Percentiles rank a stretch among this genome's conserved stretches.
phyloP scores from a whole-genome alignment of 2,888 invertebrate genomes.

The Cinara cedri region DNA sequence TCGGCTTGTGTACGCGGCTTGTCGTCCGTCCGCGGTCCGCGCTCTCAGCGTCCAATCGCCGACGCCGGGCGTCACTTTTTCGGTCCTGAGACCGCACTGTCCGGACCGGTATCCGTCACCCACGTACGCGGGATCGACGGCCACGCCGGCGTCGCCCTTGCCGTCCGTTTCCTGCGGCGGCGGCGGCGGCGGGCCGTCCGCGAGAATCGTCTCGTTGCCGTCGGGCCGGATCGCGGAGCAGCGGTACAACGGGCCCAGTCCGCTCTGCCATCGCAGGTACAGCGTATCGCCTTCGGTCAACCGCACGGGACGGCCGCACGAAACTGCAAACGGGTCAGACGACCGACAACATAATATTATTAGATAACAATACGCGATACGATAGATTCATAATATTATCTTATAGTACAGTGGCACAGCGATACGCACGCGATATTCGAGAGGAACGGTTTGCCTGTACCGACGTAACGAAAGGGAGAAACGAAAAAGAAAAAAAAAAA shows the following conservation, averaged over 20 bases:
- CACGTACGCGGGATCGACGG: not conserved
- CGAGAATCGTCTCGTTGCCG: constrained; percentile 31
- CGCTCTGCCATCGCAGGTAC: constrained; percentile 52
- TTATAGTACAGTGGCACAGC: too few species aligned
- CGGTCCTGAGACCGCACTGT: constrained; percentile 46
- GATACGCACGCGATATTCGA: too few species aligned
- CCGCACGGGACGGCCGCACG: constrained; percentile 48
- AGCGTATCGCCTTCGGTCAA: constrained; percentile 55
- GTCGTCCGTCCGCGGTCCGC: constrained; percentile 41
- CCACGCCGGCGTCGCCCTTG: not conserved
- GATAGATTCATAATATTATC: too few species aligned
- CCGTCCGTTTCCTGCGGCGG: too few species aligned
- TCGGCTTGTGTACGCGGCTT: constrained; percentile 22
- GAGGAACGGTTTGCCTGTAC: too few species aligned
- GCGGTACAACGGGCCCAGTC: constrained; percentile 26
- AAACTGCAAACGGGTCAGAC: constrained; percentile 4
- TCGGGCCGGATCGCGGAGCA: constrained; percentile 38
- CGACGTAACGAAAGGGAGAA: too few species aligned
- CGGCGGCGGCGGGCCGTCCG: not conserved
- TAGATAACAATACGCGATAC: too few species aligned
- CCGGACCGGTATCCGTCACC: constrained; percentile 52
- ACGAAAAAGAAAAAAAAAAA: too few species aligned
- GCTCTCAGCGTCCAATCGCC: constrained; percentile 38
- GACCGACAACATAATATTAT: too few species aligned
- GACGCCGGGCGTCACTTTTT: constrained; percentile 33